Evolutionary conservation across 2,888 invertebrate genomes (phyloP), one percentile per base, ranked within the genome.

Genomic region (Caenorhabditis sp.): DNA sequence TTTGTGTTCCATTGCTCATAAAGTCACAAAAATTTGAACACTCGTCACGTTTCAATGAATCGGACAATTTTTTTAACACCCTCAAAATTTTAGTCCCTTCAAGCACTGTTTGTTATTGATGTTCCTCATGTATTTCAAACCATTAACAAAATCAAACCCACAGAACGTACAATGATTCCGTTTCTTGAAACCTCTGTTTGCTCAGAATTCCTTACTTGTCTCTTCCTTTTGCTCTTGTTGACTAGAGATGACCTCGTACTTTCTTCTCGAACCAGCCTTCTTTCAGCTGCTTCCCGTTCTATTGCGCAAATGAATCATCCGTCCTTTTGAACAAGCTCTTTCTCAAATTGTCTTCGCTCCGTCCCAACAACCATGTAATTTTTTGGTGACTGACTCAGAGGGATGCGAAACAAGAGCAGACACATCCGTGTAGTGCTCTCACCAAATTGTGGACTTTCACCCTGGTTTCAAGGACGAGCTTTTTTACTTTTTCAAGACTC

Each of bases 211-310:
- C 22, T 49, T 44, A n/a, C n/a, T n/a, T n/a, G n/a, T n/a, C n/a
- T n/a, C n/a, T n/a, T n/a, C n/a, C 3, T 47, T 41, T 41, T 2
- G 12, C 35, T 31, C 35, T 8, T 10, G 5, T 54, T 69, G 61
- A 72, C 61, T 61, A 61, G 59, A 63, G n/a, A 51, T 38, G 24
- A 35, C 24, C 35, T 38, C 54, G 54, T 28, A 19, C 49, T 47
- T 49, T 35, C 49, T 61, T 44, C n/a, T 7, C 14, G 16, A 56
- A 59, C 22, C n/a, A 47, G 35, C n/a, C 38, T 12, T 41, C 38
- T 73, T 63, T 54, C 74, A 74, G 74, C 74, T 74, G 74, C 74
- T 63, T 64, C 54, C 31, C 59, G 4, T 47, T 19, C 6, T 41
- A 10, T 12, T 22, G 24, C 28, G 35, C 22, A n/a, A 19, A 49